Evolutionary conservation across 2,888 invertebrate genomes (phyloP).

Genomic region (Ectobius pallidus): DNA sequence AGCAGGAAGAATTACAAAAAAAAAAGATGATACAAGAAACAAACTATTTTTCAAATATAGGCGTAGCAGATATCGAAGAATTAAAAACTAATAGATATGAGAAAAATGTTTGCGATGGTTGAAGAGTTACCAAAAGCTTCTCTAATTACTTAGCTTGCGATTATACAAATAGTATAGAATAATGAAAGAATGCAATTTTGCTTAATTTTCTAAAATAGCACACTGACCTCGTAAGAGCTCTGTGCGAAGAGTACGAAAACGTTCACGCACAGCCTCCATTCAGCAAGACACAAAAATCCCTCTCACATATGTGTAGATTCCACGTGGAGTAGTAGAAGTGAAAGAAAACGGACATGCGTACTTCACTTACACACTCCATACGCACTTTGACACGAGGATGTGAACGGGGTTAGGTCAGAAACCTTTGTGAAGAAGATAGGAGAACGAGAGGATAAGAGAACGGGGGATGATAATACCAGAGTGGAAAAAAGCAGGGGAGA

Average conservation of each 20-base stretch:
- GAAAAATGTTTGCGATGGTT: too few species aligned
- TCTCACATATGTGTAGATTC: not conserved
- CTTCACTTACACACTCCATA: not conserved
- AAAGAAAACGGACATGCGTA: slow-evolving; percentile 23
- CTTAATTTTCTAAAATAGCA: too few species aligned
- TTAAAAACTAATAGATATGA: too few species aligned
- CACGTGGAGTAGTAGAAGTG: slow-evolving; percentile 9
- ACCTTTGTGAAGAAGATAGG: slow-evolving; percentile 13
- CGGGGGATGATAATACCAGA: not conserved
- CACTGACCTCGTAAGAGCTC: not conserved
- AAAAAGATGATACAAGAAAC: too few species aligned
- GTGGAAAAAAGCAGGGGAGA: not conserved
- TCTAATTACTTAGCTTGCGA: too few species aligned
- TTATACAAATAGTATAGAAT: too few species aligned
- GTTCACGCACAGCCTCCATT: not conserved
- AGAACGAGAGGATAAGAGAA: not conserved
- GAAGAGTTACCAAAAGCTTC: too few species aligned
- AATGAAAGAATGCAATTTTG: too few species aligned
- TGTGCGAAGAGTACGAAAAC: not conserved
- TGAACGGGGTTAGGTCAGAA: slow-evolving; percentile 18
- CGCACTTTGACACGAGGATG: slow-evolving; percentile 20
- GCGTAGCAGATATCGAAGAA: too few species aligned
- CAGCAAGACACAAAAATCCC: not conserved
- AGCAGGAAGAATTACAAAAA: too few species aligned
- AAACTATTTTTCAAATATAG: too few species aligned